These are phyloP conservation scores for Drosophila ogumai DNA, from an alignment of 1,140 invertebrate genomes.

Conservation along the genomic window DNA sequence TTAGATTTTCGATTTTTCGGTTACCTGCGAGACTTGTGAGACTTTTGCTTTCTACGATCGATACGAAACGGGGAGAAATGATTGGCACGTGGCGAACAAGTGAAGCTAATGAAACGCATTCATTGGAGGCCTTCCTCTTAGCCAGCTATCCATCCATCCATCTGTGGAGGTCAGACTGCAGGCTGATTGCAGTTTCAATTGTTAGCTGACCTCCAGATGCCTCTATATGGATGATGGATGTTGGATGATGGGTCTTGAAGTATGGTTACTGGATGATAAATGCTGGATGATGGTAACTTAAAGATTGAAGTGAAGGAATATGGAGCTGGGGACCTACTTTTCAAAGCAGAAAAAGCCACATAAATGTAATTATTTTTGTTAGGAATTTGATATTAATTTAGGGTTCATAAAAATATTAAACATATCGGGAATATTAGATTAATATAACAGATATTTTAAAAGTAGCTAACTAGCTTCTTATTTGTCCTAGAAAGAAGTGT, in stretches of 20 bases:
- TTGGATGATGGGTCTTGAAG: not conserved
- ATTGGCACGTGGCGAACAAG: slow-evolving; percentile 48
- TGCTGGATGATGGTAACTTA: not conserved
- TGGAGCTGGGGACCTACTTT: not conserved
- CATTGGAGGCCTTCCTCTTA: not conserved
- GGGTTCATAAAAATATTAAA: not conserved
- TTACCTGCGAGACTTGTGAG: not conserved
- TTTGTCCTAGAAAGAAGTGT: not conserved
- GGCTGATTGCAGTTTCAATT: slow-evolving; percentile 14
- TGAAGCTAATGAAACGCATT: slow-evolving; percentile 45
- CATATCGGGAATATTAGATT: not conserved
- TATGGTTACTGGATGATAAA: no score
- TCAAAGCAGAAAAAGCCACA: not conserved
- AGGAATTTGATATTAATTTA: no score
- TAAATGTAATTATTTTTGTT: not conserved
- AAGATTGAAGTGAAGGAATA: not conserved
- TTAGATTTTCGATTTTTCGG: slow-evolving; percentile 51
- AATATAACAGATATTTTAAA: not conserved
- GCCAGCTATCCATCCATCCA: not conserved
- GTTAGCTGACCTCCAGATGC: not conserved
- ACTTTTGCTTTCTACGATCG: slow-evolving; percentile 47
- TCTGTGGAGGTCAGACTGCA: slow-evolving; percentile 6
- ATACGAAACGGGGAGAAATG: slow-evolving; percentile 6
- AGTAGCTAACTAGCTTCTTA: not conserved
- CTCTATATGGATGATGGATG: not conserved